Evolutionary conservation across 30 jellyfish, hydroid and myxozoan genomes (phyloP).

Genomic region (Phacellophora camtschatica): DNA sequence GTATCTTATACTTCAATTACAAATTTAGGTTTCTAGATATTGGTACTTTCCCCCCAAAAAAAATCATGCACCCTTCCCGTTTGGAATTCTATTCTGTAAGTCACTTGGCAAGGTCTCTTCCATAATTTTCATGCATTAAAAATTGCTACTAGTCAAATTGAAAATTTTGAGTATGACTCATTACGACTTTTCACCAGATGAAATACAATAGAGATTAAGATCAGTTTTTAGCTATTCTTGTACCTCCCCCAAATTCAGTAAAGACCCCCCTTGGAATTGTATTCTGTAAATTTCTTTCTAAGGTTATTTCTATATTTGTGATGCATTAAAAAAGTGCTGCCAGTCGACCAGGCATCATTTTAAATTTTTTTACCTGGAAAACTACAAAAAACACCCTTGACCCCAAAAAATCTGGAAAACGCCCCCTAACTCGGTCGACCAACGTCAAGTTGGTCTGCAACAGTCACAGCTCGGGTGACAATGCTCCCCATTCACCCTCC

Average conservation of each 20-base stretch:
- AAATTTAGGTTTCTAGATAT: neutral
- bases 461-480: too few relatives aligned
- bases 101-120: neutral
- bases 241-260: neutral
- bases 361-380: neutral
- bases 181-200: too few relatives aligned
- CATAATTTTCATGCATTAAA: neutral
- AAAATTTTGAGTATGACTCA: neutral
- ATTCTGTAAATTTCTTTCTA: neutral
- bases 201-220: too few relatives aligned
- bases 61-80: neutral
- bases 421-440: too few relatives aligned
- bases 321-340: too few relatives aligned
- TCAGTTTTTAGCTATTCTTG: neutral
- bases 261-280: neutral
- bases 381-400: neutral
- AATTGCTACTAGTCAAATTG: neutral
- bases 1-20: neutral
- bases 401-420: too few relatives aligned
- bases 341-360: neutral
- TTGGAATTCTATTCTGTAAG: neutral
- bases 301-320: neutral
- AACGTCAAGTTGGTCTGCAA: too few relatives aligned
- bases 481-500: too few relatives aligned
- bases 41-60: neutral